Percentiles rank a stretch among this genome's conserved stretches.
Conservation (phyloP, 1,140 invertebrate genomes). For the Ericerus pela region DNA sequence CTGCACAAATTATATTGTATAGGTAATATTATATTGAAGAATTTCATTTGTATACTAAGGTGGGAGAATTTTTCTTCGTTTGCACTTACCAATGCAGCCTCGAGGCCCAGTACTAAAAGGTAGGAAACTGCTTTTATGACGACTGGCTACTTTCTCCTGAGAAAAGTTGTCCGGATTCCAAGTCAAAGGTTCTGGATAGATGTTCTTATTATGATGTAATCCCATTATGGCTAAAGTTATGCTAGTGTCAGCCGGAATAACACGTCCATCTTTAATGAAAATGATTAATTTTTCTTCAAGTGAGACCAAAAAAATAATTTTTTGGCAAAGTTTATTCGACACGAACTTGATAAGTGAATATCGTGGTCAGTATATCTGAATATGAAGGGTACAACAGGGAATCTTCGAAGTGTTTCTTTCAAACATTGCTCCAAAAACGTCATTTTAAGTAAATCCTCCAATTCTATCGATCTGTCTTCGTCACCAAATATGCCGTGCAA, state of each 20-base stretch:
- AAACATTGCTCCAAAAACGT: constrained; percentile 15
- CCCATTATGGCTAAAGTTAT: constrained; percentile 42
- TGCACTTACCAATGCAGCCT: constrained; percentile 37
- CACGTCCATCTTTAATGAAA: constrained; percentile 1
- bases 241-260: constrained; percentile 39
- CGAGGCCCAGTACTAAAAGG: constrained; percentile 38
- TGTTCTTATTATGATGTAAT: constrained; percentile 36
- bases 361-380: constrained; percentile 38
- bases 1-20: no score
- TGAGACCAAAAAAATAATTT: no score
- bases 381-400: constrained; percentile 43
- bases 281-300: not conserved
- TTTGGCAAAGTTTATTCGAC: no score
- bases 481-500: not conserved
- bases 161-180: constrained; percentile 42
- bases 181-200: constrained; percentile 38
- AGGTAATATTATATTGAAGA: no score
- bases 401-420: constrained; percentile 18
- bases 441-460: not conserved
- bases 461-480: not conserved
- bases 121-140: constrained; percentile 32
- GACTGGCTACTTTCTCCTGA: constrained; percentile 30
- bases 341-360: constrained; percentile 23
- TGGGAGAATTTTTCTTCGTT: no score
- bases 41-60: no score